These are phyloP conservation scores for Archilochus colubris DNA, from an alignment of 2,113 vertebrate species.

Conservation along the genomic window DNA sequence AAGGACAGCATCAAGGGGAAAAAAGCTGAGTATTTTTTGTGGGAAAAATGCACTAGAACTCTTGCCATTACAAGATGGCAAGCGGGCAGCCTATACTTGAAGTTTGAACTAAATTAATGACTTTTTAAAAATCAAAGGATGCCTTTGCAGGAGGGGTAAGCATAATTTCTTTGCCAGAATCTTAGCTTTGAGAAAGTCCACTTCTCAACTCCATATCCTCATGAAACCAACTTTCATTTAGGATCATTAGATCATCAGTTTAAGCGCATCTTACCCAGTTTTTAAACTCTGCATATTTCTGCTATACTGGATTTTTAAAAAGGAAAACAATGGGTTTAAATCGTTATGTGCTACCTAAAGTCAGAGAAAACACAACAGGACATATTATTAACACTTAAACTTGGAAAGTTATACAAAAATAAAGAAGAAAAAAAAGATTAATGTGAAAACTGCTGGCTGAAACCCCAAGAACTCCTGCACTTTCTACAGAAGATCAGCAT, in stretches of 20 bases:
- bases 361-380: neutral
- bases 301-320: neutral
- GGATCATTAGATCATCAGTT: neutral
- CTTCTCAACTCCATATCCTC: neutral
- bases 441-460: neutral
- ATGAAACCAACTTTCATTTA: neutral
- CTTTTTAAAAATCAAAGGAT: neutral
- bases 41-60: conserved; percentile 12
- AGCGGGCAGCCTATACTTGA: conserved; percentile 40
- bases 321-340: neutral
- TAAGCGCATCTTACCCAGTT: neutral
- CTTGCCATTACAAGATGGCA: conserved; percentile 31
- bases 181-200: neutral
- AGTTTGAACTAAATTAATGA: neutral
- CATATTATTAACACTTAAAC: neutral
- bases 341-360: neutral
- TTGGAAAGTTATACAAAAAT: neutral
- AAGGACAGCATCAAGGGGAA: neutral
- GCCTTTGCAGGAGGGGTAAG: neutral
- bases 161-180: neutral
- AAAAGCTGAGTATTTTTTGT: neutral
- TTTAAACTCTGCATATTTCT: neutral
- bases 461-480: neutral
- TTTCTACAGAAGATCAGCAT: neutral
- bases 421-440: neutral